Evolutionary conservation across 2,113 vertebrate species (phyloP), one percentile per base, ranked within the genome.

Genomic region (Chroicocephalus ridibundus): DNA sequence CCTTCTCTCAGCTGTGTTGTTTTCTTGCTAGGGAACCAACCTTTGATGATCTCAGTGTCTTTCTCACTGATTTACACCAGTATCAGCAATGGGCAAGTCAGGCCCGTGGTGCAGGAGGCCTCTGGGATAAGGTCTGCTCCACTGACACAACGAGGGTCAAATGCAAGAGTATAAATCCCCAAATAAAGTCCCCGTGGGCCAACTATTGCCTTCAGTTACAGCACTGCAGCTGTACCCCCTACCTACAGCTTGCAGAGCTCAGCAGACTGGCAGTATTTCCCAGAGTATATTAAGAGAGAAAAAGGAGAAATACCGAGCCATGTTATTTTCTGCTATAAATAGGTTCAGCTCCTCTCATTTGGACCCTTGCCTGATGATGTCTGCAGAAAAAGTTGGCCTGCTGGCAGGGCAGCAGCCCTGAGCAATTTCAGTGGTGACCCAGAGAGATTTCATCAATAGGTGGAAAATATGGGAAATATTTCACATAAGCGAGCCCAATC

Each of bases 121-220:
- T 78, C 68, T 82, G 85, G 47, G 15, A 26, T 58, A 44, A 95
- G 36, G 18, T 62, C 13, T 58, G 29, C 38, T 71, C 47, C 42
- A 34, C 26, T 27, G 80, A 90, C n/a, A 55, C 29, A 13, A 15
- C 0, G 2, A 3, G 5, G 13, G 26, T 54, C 0, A 0, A 87
- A 47, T 31, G 26, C 1, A 5, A 68, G 51, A 78, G 42, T n/a
- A 71, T 22, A 71, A 81, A 74, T 62, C 14, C 29, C 60, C 58
- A 11, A 2, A 52, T n/a, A 87, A 78, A 10, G 3, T 38, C n/a
- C 31, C 52, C 2, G 0, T 20, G 32, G 44, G 72, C 32, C 69
- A 86, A 40, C 38, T 44, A 32, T 31, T 64, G 7, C 58, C 57
- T 78, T 68, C 60, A 40, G 17, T 65, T 62, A 40, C 40, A 86